Conservation (phyloP, 2,113 vertebrate genomes). For the Holacanthus passer region DNA sequence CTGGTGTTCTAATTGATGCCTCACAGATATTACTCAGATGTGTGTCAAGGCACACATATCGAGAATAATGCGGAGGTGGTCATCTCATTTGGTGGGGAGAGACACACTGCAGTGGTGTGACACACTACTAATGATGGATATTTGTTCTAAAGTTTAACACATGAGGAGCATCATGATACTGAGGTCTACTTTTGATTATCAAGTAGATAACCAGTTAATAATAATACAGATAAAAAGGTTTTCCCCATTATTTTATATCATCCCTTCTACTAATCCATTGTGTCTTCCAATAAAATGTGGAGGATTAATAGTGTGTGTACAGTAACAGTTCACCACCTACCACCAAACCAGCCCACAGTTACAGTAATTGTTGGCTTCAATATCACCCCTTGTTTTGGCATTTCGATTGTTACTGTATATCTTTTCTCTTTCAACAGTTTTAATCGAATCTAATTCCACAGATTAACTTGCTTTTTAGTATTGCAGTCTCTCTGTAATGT, state of each 20-base stretch:
- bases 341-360: conserved; percentile 4
- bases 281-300: conserved; percentile 1
- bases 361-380: neutral
- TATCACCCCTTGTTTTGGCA: too few relatives aligned
- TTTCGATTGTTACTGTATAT: neutral
- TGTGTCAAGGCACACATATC: conserved; percentile 27
- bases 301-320: neutral
- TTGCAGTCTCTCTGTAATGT: too few relatives aligned
- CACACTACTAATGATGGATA: neutral
- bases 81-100: neutral
- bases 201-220: neutral
- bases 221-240: neutral
- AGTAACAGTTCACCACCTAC: neutral
- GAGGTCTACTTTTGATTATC: neutral
- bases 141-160: neutral
- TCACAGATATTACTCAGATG: conserved; percentile 23
- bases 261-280: neutral
- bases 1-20: neutral
- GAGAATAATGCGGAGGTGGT: neutral
- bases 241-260: neutral
- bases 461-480: too few relatives aligned
- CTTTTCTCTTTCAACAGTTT: neutral
- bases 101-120: neutral
- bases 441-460: too few relatives aligned
- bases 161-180: neutral